phyloP scores from a whole-genome alignment of 2,888 invertebrate species.

The Ectemnius lituratus region DNA sequence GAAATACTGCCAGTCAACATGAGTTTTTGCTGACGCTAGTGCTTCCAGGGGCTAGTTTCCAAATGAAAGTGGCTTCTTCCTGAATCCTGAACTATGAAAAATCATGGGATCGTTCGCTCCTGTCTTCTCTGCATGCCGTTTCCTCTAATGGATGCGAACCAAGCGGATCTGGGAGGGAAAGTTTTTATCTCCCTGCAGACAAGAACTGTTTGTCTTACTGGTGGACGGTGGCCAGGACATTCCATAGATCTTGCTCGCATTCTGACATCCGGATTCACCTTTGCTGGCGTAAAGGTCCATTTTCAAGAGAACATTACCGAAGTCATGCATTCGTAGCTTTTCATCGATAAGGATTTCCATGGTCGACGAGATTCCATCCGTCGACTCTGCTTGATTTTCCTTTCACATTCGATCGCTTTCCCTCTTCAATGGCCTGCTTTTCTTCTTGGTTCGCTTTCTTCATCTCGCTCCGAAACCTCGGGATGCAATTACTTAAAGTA shows the following conservation, averaged over 20 bases:
- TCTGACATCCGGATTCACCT: neutral
- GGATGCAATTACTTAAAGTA: conserved; percentile 70
- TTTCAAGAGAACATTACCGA: neutral
- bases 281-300: neutral
- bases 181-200: conserved; percentile 20
- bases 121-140: conserved; percentile 24
- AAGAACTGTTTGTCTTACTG: conserved; percentile 29
- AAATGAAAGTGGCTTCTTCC: conserved; percentile 1
- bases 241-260: neutral
- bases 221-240: neutral
- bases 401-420: neutral
- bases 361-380: neutral
- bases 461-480: conserved; percentile 32
- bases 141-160: conserved; percentile 28
- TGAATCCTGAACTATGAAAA: neutral
- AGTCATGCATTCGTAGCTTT: conserved; percentile 9
- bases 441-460: neutral
- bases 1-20: neutral
- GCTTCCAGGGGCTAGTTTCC: conserved; percentile 10
- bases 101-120: conserved; percentile 22
- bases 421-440: conserved; percentile 3
- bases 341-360: conserved; percentile 41
- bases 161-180: conserved; percentile 2
- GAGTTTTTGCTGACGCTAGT: neutral
- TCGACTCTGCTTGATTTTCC: neutral